Base-by-base conservation (phyloP, 2,113 vertebrate species). In the Stegostoma tigrinum region DNA sequence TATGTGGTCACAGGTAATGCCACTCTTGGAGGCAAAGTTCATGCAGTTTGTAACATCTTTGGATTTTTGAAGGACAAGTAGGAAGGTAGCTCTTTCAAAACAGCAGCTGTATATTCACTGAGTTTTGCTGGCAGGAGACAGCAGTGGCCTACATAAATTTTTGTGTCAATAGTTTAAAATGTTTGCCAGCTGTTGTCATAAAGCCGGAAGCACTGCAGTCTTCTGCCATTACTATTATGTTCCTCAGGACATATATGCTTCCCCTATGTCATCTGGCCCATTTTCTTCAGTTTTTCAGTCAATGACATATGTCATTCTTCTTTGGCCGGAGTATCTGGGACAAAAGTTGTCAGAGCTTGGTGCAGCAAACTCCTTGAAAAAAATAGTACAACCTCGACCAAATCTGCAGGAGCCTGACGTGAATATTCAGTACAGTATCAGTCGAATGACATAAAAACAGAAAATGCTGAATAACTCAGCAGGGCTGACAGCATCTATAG, bases 111-210 rank as follows among this genome's bases (percentile, higher is more conserved):
- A 94, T 27, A 27, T 67, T 94, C 93, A 48, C 66, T 48, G 17
- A 45, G 64, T 61, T 94, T 48, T 90, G 17, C 17, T 90, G 55
- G 61, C 67, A 72, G 94, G 8, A 70, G 45, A 45, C 67, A 95
- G 68, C 67, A 72, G 68, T 95, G 42, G 52, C 94, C 94, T 95
- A 95, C 45, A 95, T 95, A 95, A 70, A 95, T 67, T 52, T 42
- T 45, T 48, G 21, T 95, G 66, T 72, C 42, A 30, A 95, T 68
- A 52, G 42, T 52, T 52, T 94, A 70, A 95, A 95, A 34, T 94
- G 66, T 38, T 61, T 61, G 55, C 55, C 66, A 68, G 45, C 68
- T 72, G 67, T 72, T 72, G 7, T 95, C 24, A 30, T 19, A 70
- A 19, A 72, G 38, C 67, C 23, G 6, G 67, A 48, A 95, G 94